These are phyloP conservation scores for Vandiemenella viatica DNA, from an alignment of 2,888 invertebrate species.

Conservation along the genomic window DNA sequence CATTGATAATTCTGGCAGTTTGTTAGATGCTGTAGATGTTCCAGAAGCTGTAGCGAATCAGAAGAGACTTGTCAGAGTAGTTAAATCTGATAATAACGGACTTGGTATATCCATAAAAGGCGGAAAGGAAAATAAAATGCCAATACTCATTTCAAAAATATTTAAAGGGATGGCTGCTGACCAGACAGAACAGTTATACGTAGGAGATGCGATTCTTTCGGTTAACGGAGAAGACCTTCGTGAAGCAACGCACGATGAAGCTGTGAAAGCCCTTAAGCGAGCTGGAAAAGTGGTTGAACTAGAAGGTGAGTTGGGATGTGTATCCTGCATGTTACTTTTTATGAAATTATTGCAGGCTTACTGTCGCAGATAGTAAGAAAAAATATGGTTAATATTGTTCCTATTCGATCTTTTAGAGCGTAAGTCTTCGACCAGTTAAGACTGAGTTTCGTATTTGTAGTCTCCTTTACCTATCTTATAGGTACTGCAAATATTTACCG, in stretches of 20 bases:
- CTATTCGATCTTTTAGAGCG: no score
- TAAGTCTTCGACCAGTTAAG: no score
- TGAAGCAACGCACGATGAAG: conserved; percentile 97
- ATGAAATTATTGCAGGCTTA: no score
- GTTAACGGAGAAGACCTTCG: conserved; percentile 94
- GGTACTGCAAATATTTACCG: no score
- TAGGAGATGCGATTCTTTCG: conserved; percentile 94
- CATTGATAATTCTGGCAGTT: conserved; percentile 54
- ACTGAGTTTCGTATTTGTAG: no score
- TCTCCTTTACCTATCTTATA: no score
- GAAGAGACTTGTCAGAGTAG: conserved; percentile 84
- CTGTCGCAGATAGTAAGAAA: no score
- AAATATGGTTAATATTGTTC: no score
- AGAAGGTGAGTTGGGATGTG: conserved; percentile 87
- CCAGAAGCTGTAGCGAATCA: conserved; percentile 87
- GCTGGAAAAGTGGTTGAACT: conserved; percentile 95
- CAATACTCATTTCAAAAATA: conserved; percentile 96
- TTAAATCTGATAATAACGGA: conserved; percentile 95
- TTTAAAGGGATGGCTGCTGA: conserved; percentile 99
- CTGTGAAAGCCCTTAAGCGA: conserved; percentile 89
- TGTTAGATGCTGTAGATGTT: conserved; percentile 57
- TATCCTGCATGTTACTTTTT: no score
- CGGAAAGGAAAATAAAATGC: conserved; percentile 97
- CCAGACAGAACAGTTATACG: conserved; percentile 90
- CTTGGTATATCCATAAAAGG: conserved; percentile 98